phyloP scores from a whole-genome alignment of 2,797 vertebrate species.

The Acrocephalus scirpaceus region DNA sequence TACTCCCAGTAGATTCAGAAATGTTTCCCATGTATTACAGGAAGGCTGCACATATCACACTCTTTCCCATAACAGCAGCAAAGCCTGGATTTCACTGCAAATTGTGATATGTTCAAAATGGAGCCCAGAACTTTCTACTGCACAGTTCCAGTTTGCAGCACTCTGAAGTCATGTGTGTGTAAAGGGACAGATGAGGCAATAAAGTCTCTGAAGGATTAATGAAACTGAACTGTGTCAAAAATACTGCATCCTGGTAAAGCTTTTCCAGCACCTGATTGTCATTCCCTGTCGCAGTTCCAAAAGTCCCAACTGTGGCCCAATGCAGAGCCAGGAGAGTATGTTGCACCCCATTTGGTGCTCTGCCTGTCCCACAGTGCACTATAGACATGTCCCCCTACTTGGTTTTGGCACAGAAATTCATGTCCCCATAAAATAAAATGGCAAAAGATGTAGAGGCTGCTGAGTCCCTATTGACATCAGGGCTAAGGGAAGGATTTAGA shows the following conservation, averaged over 20 bases:
- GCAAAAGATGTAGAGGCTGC: background rate
- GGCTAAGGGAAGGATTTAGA: background rate
- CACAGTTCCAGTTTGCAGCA: background rate
- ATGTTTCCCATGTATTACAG: background rate
- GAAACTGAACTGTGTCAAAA: background rate
- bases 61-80: background rate
- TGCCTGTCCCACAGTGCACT: background rate
- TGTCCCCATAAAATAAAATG: background rate
- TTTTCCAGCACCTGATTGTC: background rate
- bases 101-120: background rate
- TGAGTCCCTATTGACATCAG: background rate
- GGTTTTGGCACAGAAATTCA: background rate
- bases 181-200: background rate
- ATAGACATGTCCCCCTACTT: background rate
- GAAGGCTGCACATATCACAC: background rate
- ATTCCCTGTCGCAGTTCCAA: background rate
- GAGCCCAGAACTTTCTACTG: background rate
- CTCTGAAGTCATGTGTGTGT: background rate
- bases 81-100: background rate
- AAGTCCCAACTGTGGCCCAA: background rate
- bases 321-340: background rate
- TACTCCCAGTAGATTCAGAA: background rate
- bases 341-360: background rate
- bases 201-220: background rate
- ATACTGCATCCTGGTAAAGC: fast-evolving